These are phyloP conservation scores for Carposina sasakii DNA, from an alignment of 1,140 invertebrate species.

Conservation along the genomic window DNA sequence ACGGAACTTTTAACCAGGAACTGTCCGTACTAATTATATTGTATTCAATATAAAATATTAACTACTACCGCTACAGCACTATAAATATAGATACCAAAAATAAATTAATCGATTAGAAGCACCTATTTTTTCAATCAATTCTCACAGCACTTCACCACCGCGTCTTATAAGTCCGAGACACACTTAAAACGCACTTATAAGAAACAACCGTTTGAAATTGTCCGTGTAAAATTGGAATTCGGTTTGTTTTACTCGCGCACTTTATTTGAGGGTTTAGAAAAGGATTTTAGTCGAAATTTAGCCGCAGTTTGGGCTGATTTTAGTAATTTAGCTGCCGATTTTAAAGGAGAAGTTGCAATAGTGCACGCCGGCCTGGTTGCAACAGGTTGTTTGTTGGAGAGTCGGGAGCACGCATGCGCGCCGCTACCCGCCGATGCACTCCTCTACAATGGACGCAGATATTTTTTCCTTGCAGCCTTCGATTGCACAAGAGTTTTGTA, in stretches of 20 bases:
- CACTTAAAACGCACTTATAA: slow-evolving; percentile 16
- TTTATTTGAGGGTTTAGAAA: slow-evolving; percentile 3
- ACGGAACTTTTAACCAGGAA: slow-evolving; percentile 39
- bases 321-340: slow-evolving; percentile 48
- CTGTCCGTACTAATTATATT: slow-evolving; percentile 16
- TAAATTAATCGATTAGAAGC: slow-evolving; percentile 17
- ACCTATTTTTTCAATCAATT: slow-evolving; percentile 24
- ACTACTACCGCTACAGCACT: too few species aligned
- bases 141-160: slow-evolving; percentile 23
- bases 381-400: slow-evolving; percentile 66
- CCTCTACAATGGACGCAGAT: slow-evolving; percentile 45
- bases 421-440: slow-evolving; percentile 36
- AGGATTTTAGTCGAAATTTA: too few species aligned
- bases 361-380: slow-evolving; percentile 62
- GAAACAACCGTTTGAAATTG: slow-evolving; percentile 6
- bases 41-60: background rate
- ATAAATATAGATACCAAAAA: slow-evolving; percentile 18
- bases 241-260: background rate
- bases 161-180: slow-evolving; percentile 21
- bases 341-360: slow-evolving; percentile 53
- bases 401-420: slow-evolving; percentile 44
- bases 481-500: too few species aligned
- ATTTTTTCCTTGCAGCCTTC: too few species aligned
- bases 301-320: too few species aligned
- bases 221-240: background rate